phyloP scores from a whole-genome alignment of 2,113 vertebrate genomes.

The Gymnogyps californianus region DNA sequence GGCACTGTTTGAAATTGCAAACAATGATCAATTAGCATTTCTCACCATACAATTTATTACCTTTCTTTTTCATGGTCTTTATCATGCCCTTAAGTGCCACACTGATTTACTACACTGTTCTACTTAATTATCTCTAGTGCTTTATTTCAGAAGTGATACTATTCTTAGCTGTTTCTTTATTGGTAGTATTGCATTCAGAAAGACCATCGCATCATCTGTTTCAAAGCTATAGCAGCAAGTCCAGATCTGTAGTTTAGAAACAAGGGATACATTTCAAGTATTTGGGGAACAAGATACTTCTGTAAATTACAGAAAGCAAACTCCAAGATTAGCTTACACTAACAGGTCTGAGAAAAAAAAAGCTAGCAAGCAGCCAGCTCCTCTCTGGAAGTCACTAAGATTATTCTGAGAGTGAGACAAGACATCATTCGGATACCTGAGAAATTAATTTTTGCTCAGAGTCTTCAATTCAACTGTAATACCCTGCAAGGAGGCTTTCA shows the following conservation, averaged over 20 bases:
- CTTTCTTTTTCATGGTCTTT: neutral
- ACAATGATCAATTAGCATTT: neutral
- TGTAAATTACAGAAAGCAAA: neutral
- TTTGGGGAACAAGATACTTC: neutral
- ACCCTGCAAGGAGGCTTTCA: neutral
- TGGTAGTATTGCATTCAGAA: neutral
- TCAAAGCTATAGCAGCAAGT: neutral
- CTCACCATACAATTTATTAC: neutral
- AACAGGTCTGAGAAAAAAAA: neutral
- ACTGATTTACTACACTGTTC: slow-evolving; percentile 22
- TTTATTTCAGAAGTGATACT: neutral
- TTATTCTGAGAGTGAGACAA: neutral
- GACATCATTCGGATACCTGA: neutral
- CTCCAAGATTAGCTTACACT: neutral
- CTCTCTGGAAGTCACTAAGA: neutral
- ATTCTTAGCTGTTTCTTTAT: neutral
- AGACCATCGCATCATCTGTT: neutral
- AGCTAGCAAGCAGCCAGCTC: neutral
- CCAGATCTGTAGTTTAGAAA: neutral
- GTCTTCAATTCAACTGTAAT: neutral
- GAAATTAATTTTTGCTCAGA: neutral
- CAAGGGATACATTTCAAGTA: neutral
- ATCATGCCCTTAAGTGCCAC: neutral
- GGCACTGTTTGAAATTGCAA: neutral
- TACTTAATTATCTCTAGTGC: slow-evolving; percentile 5